Conservation (phyloP, 2,888 invertebrate genomes). For the Drosophila multiciliata region DNA sequence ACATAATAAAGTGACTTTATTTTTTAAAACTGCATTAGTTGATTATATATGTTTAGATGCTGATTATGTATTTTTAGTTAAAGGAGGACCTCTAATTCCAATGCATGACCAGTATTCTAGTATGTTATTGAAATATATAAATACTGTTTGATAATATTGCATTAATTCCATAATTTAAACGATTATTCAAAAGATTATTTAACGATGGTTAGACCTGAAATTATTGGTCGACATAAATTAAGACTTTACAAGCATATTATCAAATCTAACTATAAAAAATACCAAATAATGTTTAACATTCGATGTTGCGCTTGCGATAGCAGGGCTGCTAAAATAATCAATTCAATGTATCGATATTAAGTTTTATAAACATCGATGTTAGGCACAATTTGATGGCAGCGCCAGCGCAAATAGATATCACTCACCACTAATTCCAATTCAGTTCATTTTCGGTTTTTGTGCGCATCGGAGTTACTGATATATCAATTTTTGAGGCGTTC, state of each 20-base stretch:
- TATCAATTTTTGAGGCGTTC: slow-evolving; percentile 38
- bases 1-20: neutral
- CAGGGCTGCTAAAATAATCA: neutral
- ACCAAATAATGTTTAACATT: neutral
- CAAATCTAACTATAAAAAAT: neutral
- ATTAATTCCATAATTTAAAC: neutral
- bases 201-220: neutral
- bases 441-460: slow-evolving; percentile 61
- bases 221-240: neutral
- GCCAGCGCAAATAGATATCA: slow-evolving; percentile 21
- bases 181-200: neutral
- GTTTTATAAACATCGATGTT: slow-evolving; percentile 3
- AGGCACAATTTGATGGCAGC: neutral
- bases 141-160: slow-evolving; percentile 1
- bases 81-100: neutral
- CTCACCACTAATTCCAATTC: slow-evolving; percentile 39
- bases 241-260: neutral
- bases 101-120: neutral
- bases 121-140: neutral
- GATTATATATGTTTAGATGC: neutral
- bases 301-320: neutral
- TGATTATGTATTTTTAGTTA: neutral
- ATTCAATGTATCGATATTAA: slow-evolving; percentile 7
- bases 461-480: slow-evolving; percentile 45
- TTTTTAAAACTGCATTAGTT: neutral